phyloP scores from a whole-genome alignment of 2,113 vertebrate species.

The Erythrocebus patas region DNA sequence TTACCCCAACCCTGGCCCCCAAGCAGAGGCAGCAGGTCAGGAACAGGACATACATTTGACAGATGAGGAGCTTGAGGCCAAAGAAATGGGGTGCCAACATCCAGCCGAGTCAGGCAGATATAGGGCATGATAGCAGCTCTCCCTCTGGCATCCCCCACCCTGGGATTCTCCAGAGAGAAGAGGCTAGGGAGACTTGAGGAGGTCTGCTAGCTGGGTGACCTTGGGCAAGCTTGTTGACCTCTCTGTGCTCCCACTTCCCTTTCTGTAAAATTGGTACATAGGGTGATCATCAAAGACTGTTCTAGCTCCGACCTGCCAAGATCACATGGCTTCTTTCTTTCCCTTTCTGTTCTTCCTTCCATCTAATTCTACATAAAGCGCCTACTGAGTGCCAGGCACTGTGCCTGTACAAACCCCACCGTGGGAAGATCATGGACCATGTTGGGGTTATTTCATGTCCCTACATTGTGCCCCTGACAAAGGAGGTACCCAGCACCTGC shows the following conservation, averaged over 20 bases:
- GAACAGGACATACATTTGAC: not conserved
- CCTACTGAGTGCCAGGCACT: not conserved
- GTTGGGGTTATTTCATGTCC: rapidly evolving
- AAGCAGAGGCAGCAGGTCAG: not conserved
- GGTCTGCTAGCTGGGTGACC: not conserved
- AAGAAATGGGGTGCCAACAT: not conserved
- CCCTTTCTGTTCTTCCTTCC: not conserved
- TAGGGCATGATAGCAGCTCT: too few relatives aligned
- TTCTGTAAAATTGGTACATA: not conserved
- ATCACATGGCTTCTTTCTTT: not conserved
- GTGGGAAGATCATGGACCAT: rapidly evolving
- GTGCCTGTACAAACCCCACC: rapidly evolving
- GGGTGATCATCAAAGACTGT: not conserved
- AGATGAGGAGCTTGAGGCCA: not conserved
- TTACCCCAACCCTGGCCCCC: not conserved
- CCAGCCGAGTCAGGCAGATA: not conserved
- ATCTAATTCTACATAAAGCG: not conserved
- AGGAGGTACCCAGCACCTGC: not conserved
- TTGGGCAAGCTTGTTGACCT: not conserved
- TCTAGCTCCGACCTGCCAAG: not conserved
- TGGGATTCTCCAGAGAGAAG: not conserved
- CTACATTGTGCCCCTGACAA: not conserved
- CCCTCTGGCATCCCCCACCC: too few relatives aligned
- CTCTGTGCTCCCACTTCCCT: not conserved
- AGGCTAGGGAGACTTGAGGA: not conserved